Percentiles rank a stretch among this genome's conserved stretches.
Conservation (phyloP, 2,888 invertebrate species). For the Eupithecia dodoneata region DNA sequence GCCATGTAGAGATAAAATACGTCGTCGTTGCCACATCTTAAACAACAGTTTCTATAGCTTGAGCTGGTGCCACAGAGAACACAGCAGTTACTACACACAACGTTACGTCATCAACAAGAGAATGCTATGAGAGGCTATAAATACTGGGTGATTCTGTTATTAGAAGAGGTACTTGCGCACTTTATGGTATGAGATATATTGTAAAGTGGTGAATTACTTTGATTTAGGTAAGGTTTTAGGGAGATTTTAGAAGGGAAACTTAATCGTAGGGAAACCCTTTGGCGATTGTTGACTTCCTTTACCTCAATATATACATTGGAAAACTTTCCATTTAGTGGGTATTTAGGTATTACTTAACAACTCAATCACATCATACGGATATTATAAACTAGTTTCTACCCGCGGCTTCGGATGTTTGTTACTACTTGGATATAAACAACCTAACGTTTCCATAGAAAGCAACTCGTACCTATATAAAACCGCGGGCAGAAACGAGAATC, state of each 20-base stretch:
- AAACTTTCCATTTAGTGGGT: not conserved
- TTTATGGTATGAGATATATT: slow-evolving; percentile 13
- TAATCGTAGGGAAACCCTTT: not conserved
- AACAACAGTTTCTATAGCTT: not conserved
- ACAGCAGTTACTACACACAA: slow-evolving; percentile 10
- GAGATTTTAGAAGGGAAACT: not conserved
- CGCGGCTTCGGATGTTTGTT: not conserved
- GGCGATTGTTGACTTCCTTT: not conserved
- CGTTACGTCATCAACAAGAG: slow-evolving; percentile 30
- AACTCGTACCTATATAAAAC: not conserved
- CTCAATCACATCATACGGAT: not conserved
- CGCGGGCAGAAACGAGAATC: too few relatives aligned
- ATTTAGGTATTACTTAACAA: not conserved
- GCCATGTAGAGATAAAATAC: slow-evolving; percentile 28
- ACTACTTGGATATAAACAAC: not conserved
- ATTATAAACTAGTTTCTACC: too few relatives aligned
- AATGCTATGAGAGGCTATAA: slow-evolving; percentile 29
- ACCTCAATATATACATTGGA: not conserved
- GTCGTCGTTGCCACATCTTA: slow-evolving; percentile 15
- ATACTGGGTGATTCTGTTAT: slow-evolving; percentile 21
- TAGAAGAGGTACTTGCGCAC: slow-evolving; percentile 18
- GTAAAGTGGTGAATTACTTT: slow-evolving; percentile 1
- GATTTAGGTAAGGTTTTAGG: not conserved
- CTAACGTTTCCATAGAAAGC: not conserved
- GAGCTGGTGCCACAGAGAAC: slow-evolving; percentile 15